Base-by-base conservation (phyloP, 1,140 invertebrate species). In the Drosophila subobscura region DNA sequence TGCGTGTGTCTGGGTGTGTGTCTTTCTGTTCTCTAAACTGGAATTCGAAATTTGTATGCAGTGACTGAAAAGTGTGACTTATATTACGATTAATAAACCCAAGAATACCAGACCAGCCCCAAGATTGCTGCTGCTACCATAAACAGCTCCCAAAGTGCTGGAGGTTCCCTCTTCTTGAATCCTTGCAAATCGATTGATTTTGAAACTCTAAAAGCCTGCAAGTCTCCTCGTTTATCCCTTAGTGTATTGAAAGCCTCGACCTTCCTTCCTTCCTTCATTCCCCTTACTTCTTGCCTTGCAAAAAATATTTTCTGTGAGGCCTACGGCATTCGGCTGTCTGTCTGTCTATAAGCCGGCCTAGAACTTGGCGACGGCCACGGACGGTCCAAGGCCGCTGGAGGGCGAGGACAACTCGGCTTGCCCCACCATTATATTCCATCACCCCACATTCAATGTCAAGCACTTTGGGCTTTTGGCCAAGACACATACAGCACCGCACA, bases 351-450 rank as follows among this genome's bases (percentile, higher is more conserved):
- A 44, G 40, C 46, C 45, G 80, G 56, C 81, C 67, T 80, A 73
- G 81, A 75, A 75, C 72, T 75, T 74, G 71, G 51, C 72, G 72
- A 53, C 58, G 55, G 44, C 55, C 53, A 55, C 12, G 53, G 58
- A 49, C 65, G 66, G 64, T 56, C 72, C 71, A 74, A 74, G 71
- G 71, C 56, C 71, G 60, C 42, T 44, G 53, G 59, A 74, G 71
- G 71, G 51, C 71, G 71, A 74, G 71, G 71, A 57, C 59, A 46
- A 22, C 14, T 4, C 33, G 33, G 10, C 33, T 41, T 16, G 33
- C 66, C 47, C 29, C 14, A 4, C 45, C 16, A 23, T 5, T 1
- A 22, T 16, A 22, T 16, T 4, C 22, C 14, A 4, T 10, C n/a
- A 10, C 14, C 23, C 47, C 16, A 20, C 16, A 54, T 66, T 56